Base-by-base conservation (phyloP, 1,140 invertebrate genomes). In the Scaptomyza montana region DNA sequence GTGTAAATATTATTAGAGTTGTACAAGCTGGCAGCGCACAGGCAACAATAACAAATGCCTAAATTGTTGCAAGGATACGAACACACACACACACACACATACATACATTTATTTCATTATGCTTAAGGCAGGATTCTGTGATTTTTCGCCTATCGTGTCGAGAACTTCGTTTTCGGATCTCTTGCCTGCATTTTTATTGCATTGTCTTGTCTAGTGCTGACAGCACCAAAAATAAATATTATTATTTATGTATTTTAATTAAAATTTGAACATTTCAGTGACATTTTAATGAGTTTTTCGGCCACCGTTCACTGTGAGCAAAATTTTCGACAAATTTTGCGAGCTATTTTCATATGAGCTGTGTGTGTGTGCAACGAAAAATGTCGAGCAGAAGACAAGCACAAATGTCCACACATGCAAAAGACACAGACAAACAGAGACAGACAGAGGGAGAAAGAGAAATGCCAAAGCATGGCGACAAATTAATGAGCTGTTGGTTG, bases 231-330 rank as follows among this genome's bases (percentile, higher is more conserved):
- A 53, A 68, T 66, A 79, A 71, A 74, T 68, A 43, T 63, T 79
- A 89, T 87, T 87, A 77, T 87, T 87, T 84, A 89, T 84, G 84
- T 62, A 84, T 87, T 87, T 77, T 87, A 89, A 89, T 89, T 89
- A 84, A 89, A 87, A 84, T 79, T 79, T 69, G 39, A 87, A 74
- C 79, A 82, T 89, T 89, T 79, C 67, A 74, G 76, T 87, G 76
- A 89, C 84, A 89, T 70, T 84, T 89, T 89, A 87, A 87, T 87
- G 76, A 74, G 84, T 71, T 87, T 89, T 78, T 63, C 30, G 64
- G 28, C 33, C 49, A 49, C 28, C 49, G 45, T 71, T 28, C 60
- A 9, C 33, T 50, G 39, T 59, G 53, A 45, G 62, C 41, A 39
- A 80, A 64, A 85, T 65, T 45, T 80, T 60, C 41, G 55, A 49